These are phyloP conservation scores for Leguminivora glycinivorella DNA, from an alignment of 1,140 invertebrate genomes.

Conservation along the genomic window DNA sequence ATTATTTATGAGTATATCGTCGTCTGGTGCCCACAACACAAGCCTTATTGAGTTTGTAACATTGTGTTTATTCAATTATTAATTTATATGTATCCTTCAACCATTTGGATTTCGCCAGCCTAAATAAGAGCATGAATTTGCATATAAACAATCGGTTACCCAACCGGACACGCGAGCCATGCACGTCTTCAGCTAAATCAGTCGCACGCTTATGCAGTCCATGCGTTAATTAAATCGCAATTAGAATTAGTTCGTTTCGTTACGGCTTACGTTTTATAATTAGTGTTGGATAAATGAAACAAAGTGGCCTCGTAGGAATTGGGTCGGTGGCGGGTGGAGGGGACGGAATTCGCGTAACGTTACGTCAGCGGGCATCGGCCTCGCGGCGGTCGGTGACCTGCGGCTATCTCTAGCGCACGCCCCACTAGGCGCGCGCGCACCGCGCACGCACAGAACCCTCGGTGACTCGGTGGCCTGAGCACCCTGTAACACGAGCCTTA, in stretches of 20 bases:
- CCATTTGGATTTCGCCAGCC: not conserved
- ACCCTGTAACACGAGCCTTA: constrained; percentile 9
- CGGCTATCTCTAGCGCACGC: constrained; percentile 66
- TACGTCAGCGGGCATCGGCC: constrained; percentile 76
- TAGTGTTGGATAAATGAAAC: constrained; percentile 68
- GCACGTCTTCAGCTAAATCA: constrained; percentile 6
- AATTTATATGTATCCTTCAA: too few relatives aligned
- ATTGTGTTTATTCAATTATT: too few relatives aligned
- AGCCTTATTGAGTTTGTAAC: too few relatives aligned
- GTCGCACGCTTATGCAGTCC: not conserved
- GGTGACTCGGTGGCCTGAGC: constrained; percentile 6
- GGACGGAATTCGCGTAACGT: constrained; percentile 75
- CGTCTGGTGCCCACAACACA: too few relatives aligned
- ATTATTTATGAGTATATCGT: too few relatives aligned
- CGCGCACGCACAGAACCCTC: constrained; percentile 35
- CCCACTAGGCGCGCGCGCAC: constrained; percentile 57
- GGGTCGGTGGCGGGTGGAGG: constrained; percentile 61
- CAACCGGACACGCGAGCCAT: not conserved
- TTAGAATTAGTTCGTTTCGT: constrained; percentile 43
- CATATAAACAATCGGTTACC: not conserved
- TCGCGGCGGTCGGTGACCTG: constrained; percentile 71
- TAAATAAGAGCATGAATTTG: not conserved
- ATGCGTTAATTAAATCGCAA: not conserved
- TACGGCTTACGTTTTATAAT: constrained; percentile 59
- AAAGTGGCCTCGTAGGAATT: constrained; percentile 74